Base-by-base conservation (phyloP, 2,113 vertebrate species). In the Corythornis vintsioides region DNA sequence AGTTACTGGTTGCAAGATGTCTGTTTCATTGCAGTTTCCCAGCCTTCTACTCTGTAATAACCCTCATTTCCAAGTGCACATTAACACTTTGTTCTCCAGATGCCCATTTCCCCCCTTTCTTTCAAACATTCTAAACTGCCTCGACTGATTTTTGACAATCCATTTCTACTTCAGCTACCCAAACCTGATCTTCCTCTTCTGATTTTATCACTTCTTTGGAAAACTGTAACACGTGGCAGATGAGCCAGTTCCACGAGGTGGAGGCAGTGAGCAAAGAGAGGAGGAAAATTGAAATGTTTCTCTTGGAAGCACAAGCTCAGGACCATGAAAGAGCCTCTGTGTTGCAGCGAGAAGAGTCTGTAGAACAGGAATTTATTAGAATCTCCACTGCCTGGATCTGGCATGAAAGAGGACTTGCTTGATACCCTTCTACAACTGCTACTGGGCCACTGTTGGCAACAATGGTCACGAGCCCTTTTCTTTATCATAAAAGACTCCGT, bases 211-310 rank as follows among this genome's bases (percentile, higher is more conserved):
- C 13, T 28, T 48, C 29, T 63, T 28, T 0, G 3, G 38, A 63
- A 57, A 88, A 81, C 2, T 4, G 4, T 3, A 25, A 20, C 0
- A 0, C 0, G 22, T 2, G 24, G 74, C 81, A 90, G 33, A 6
- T 76, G 12, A 75, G 45, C 3, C 83, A 73, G 50, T 25, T 84
- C 92, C 93, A 96, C 50, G 18, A 65, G 91, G 55, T 89, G 95
- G 92, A 87, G 52, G 81, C 86, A 94, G 74, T 6, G 84, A 90
- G 73, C 40, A 86, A 83, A 91, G 19, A 47, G 26, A 83, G 38
- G 18, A 53, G 10, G 48, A 55, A 82, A 69, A 85, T 2, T 0
- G 0, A 57, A 59, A 42, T 10, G 9, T 45, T 48, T 22, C 40
- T 26, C 28, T 48, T 24, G 56, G 80, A 90, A 92, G 53, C 11